Evolutionary conservation across 2,113 vertebrate species (phyloP).

Genomic region (Neogale vison): DNA sequence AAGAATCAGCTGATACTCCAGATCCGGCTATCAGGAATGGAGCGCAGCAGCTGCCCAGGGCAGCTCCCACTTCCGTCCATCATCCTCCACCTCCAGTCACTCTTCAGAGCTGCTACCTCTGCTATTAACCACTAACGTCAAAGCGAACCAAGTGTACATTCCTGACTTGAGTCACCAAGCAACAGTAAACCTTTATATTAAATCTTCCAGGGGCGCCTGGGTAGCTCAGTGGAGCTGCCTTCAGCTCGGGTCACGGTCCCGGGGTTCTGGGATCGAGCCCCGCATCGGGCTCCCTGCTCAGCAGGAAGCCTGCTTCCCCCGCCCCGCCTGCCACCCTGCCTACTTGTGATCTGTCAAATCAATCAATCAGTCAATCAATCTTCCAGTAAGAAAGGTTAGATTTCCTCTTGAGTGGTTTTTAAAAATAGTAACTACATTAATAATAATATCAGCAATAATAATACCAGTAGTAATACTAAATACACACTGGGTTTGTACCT

Average conservation of each 20-base stretch:
- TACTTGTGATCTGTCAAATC: no score
- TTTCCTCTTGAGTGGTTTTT: constrained; percentile 73
- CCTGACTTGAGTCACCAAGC: constrained; percentile 53
- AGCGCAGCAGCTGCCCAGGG: not conserved
- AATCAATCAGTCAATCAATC: constrained; percentile 50
- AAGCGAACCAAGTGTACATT: constrained; percentile 60
- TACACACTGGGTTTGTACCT: constrained; percentile 5
- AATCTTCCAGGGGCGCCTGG: constrained; percentile 53
- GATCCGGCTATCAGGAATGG: not conserved
- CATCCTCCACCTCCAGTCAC: constrained; percentile 75
- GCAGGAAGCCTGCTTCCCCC: no score
- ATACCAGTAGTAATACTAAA: constrained; percentile 60
- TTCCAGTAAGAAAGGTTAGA: constrained; percentile 70
- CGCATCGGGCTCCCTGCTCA: no score
- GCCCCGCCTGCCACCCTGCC: no score
- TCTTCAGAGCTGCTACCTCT: constrained; percentile 74
- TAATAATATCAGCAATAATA: not conserved
- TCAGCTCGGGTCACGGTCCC: no score
- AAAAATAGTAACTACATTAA: constrained; percentile 62
- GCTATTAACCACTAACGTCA: constrained; percentile 56
- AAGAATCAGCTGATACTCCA: constrained; percentile 39
- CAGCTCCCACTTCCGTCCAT: constrained; percentile 61
- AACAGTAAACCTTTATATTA: constrained; percentile 78
- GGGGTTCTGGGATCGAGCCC: no score
- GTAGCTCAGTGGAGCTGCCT: no score